These are phyloP conservation scores for Nasua narica DNA, from an alignment of 2,797 vertebrate species.

Conservation along the genomic window DNA sequence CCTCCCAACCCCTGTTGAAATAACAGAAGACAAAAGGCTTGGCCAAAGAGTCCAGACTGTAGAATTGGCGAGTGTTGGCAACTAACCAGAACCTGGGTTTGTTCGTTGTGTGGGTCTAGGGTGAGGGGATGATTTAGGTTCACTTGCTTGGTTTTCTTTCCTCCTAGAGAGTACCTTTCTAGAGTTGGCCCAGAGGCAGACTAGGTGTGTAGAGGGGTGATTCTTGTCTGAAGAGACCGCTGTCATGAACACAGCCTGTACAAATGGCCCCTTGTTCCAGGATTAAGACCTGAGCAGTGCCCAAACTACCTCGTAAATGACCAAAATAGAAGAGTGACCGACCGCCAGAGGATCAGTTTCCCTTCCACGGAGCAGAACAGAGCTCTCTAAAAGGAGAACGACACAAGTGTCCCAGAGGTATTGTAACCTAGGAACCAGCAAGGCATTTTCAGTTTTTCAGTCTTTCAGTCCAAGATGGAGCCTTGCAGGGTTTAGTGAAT, in stretches of 20 bases:
- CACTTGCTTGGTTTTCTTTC: slow-evolving; percentile 6
- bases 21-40: neutral
- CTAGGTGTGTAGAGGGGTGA: neutral
- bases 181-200: neutral
- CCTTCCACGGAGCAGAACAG: neutral
- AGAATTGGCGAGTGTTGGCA: neutral
- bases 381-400: neutral
- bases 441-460: too few species aligned
- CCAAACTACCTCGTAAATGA: neutral
- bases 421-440: neutral
- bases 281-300: neutral
- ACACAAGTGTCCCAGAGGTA: too few species aligned
- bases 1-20: neutral
- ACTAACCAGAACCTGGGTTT: neutral
- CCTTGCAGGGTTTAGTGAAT: neutral
- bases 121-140: neutral
- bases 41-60: neutral
- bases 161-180: neutral
- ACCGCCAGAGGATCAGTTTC: neutral
- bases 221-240: neutral
- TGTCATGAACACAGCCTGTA: neutral
- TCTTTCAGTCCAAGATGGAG: neutral
- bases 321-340: neutral
- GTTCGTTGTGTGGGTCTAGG: neutral
- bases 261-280: neutral